These are phyloP conservation scores for Centroberyx gerrardi DNA, from an alignment of 2,797 vertebrate genomes.

Conservation along the genomic window DNA sequence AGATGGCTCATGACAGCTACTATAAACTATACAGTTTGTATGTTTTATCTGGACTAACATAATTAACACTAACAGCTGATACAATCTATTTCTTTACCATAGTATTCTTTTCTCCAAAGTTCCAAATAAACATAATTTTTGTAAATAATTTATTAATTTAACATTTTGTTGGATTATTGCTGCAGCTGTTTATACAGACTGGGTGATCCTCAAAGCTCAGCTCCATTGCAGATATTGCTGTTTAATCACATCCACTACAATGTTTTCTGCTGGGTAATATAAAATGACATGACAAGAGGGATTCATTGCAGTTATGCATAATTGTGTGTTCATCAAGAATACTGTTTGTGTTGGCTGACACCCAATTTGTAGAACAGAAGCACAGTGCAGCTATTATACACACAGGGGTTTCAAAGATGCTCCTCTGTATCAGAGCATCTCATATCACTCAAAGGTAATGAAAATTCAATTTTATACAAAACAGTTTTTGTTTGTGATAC, in stretches of 20 bases:
- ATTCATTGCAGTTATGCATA: conserved; percentile 31
- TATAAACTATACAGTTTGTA: conserved; percentile 68
- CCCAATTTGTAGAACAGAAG: conserved; percentile 23
- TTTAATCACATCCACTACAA: conserved; percentile 16
- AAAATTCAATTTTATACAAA: conserved; percentile 20
- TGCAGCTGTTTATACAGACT: conserved; percentile 9
- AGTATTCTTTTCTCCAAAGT: conserved; percentile 67
- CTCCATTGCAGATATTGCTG: background rate
- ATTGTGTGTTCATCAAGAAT: conserved; percentile 25
- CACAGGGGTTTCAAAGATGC: conserved; percentile 14
- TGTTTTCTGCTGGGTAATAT: conserved; percentile 19
- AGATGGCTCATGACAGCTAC: conserved; percentile 57
- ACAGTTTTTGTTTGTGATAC: conserved; percentile 18
- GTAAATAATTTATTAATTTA: conserved; percentile 79
- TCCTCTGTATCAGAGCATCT: conserved; percentile 5
- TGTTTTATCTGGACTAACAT: conserved; percentile 63
- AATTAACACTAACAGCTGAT: conserved; percentile 54
- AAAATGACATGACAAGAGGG: conserved; percentile 34
- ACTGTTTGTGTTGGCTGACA: background rate
- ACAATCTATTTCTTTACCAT: conserved; percentile 67
- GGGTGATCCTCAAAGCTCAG: conserved; percentile 7
- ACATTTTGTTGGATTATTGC: conserved; percentile 52
- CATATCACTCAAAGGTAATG: conserved; percentile 4
- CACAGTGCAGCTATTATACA: background rate
- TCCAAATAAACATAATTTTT: conserved; percentile 78